Percentiles rank a stretch among this genome's conserved stretches.
phyloP scores from a whole-genome alignment of 2,888 invertebrate species.

The Megaustenia siamemsis region DNA sequence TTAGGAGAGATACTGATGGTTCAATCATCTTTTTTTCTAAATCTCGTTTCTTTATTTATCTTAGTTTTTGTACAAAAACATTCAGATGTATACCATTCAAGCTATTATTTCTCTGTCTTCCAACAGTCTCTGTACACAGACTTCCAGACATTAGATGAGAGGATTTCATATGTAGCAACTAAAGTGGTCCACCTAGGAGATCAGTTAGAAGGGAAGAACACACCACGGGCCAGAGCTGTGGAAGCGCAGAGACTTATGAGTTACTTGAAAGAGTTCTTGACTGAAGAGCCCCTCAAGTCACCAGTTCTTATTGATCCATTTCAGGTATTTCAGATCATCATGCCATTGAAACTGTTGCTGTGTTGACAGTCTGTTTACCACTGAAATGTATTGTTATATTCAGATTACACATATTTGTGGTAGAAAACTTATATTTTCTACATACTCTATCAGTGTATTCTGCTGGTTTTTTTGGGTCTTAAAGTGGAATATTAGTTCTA shows the following conservation, averaged over 20 bases:
- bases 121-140: constrained; percentile 89
- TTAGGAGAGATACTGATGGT: no score
- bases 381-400: no score
- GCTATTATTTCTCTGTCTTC: constrained; percentile 43
- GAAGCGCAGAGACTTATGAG: constrained; percentile 96
- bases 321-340: constrained; percentile 82
- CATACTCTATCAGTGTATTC: no score
- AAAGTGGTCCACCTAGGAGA: constrained; percentile 99
- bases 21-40: no score
- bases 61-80: no score
- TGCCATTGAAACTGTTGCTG: not conserved
- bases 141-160: constrained; percentile 94
- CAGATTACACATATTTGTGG: no score
- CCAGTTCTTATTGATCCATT: constrained; percentile 92
- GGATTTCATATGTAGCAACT: constrained; percentile 97
- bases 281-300: constrained; percentile 90
- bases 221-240: constrained; percentile 94
- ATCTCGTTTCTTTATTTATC: no score
- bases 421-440: no score
- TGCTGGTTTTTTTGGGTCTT: no score
- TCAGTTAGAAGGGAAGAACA: constrained; percentile 97
- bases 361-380: not conserved
- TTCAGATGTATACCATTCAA: not conserved
- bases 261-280: constrained; percentile 94
- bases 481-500: no score